Evolutionary conservation across 2,113 vertebrate species (phyloP).

Genomic region (Marmota flaviventris): DNA sequence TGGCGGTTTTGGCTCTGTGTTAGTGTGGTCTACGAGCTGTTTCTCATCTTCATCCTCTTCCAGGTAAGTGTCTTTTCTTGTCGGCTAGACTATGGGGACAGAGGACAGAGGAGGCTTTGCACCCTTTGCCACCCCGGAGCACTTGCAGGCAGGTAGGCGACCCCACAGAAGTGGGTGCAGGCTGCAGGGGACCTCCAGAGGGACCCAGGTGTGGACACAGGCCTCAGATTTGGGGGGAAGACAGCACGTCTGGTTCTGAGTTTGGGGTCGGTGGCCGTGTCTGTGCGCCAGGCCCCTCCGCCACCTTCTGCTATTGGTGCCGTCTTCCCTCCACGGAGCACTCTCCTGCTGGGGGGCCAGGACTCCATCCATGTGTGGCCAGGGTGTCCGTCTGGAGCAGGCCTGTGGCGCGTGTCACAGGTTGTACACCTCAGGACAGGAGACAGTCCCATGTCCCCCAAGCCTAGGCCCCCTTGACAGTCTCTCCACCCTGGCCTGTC

Average conservation of each 20-base stretch:
- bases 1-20: slow-evolving; percentile 99
- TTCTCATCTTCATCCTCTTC: slow-evolving; percentile 99
- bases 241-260: neutral
- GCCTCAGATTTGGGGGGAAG: too few relatives aligned
- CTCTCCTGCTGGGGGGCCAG: too few relatives aligned
- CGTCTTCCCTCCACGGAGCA: too few relatives aligned
- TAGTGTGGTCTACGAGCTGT: slow-evolving; percentile 98
- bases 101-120: neutral
- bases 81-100: neutral
- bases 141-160: neutral
- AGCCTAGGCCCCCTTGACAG: neutral
- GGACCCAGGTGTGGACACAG: neutral
- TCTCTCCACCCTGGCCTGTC: neutral
- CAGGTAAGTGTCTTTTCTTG: slow-evolving; percentile 90
- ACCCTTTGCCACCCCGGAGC: neutral
- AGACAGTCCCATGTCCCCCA: too few relatives aligned
- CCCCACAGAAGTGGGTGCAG: neutral
- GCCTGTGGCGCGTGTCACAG: fast-evolving
- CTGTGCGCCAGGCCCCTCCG: too few relatives aligned
- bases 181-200: neutral
- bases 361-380: fast-evolving
- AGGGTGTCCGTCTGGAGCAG: neutral
- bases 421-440: neutral
- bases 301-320: too few relatives aligned
- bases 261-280: neutral